Evolutionary conservation across 1,140 invertebrate species (phyloP).

Genomic region (Solenopsis invicta): DNA sequence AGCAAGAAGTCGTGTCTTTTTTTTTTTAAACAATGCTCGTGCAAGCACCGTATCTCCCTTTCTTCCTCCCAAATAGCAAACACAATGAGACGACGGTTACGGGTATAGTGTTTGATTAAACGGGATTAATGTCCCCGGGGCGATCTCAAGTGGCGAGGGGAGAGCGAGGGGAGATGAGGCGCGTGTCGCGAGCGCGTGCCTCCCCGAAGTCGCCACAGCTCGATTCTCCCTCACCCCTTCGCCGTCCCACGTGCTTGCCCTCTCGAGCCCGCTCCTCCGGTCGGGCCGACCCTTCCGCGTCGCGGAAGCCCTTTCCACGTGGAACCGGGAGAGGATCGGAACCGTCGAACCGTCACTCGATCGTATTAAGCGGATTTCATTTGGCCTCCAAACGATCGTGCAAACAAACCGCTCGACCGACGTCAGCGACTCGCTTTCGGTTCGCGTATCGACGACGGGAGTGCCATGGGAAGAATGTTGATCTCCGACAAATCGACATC

Average conservation of each 20-base stretch:
- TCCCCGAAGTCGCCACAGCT: constrained; percentile 55
- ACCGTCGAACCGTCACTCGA: constrained; percentile 58
- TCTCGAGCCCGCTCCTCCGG: constrained; percentile 28
- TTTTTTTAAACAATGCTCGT: constrained; percentile 25
- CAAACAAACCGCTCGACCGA: constrained; percentile 70
- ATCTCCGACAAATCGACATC: constrained; percentile 54
- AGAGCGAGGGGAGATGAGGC: constrained; percentile 53
- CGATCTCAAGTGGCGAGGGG: constrained; percentile 72
- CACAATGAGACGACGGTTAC: constrained; percentile 51
- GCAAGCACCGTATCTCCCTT: constrained; percentile 6
- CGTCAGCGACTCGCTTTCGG: constrained; percentile 41
- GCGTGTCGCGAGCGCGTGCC: constrained; percentile 70
- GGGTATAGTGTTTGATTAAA: constrained; percentile 76
- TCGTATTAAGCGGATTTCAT: constrained; percentile 76
- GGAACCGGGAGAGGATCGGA: constrained; percentile 50
- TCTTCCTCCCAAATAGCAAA: constrained; percentile 47
- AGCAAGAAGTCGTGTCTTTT: neutral
- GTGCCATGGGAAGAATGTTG: constrained; percentile 65
- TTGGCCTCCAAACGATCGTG: constrained; percentile 61
- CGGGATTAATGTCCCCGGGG: constrained; percentile 78
- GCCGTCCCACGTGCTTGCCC: constrained; percentile 2
- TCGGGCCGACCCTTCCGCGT: constrained; percentile 40
- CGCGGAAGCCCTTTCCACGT: constrained; percentile 46
- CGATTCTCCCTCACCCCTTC: constrained; percentile 45
- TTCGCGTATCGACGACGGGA: constrained; percentile 36